phyloP scores from a whole-genome alignment of 2,888 invertebrate genomes.

The Alviniconcha strummeri region DNA sequence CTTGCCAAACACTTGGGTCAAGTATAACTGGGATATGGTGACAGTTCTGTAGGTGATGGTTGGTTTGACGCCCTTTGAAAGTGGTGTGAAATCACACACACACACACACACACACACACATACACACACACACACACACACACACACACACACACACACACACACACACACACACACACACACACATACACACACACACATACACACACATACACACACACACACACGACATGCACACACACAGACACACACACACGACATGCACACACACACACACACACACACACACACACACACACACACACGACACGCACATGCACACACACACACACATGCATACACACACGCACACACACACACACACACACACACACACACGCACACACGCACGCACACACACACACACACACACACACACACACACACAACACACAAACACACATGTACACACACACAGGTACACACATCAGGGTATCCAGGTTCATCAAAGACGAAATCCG shows the following conservation, averaged over 20 bases:
- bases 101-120: not conserved
- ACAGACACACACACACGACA: not conserved
- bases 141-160: not conserved
- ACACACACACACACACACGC: not conserved
- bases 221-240: not conserved
- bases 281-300: too few relatives aligned
- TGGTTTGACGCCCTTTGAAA: too few relatives aligned
- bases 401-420: not conserved
- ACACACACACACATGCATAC: not conserved
- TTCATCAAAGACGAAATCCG: conserved; percentile 60
- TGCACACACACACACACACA: too few relatives aligned
- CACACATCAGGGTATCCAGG: conserved; percentile 51
- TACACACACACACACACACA: too few relatives aligned
- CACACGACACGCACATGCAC: too few relatives aligned
- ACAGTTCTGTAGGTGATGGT: too few relatives aligned
- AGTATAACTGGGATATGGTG: too few relatives aligned
- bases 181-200: conserved; percentile 11
- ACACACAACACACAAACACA: too few relatives aligned
- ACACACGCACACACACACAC: conserved; percentile 3
- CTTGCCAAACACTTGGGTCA: too few relatives aligned
- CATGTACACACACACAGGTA: not conserved
- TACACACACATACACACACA: not conserved
- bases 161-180: conserved; percentile 11
- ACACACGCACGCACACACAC: not conserved
- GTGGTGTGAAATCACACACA: not conserved